Evolutionary conservation across 2,797 vertebrate species (phyloP), one percentile per base, ranked within the genome.

Genomic region (Chelidonichthys spinosus): DNA sequence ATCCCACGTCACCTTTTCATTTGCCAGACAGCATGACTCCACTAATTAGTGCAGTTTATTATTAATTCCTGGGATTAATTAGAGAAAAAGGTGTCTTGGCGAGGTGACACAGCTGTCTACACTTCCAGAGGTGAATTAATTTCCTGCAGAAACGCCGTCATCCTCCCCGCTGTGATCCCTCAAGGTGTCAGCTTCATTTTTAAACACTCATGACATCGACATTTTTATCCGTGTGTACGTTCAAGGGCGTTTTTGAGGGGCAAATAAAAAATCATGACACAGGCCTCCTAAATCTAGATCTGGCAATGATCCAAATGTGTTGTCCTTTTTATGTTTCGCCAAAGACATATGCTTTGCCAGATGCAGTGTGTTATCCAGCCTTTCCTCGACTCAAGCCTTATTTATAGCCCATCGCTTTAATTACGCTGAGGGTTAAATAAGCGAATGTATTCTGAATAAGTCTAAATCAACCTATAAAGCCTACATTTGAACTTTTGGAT

Each of bases 11-110:
- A 81, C 84, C 79, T 69, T 76, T 68, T 56, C 61, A 53, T 69
- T 83, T 75, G 72, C 64, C 73, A 74, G 74, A 74, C 82, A 77
- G 82, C 74, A 62, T 25, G 77, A 73, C 75, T 82, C 63, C 56
- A 35, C 74, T 85, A 83, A 83, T 89, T 80, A 85, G 55, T 15
- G 33, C 55, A 18, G 47, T 79, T 85, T 83, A 74, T 79, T 81
- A 85, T 87, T 77, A 81, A 89, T 85, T 82, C 53, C 25, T 14
- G 71, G 76, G 80, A 92, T 89, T 86, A 81, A 89, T 87, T 83
- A 65, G 25, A 79, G 71, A 40, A 75, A 83, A 72, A 15, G 18
- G 53, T 50, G 69, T 72, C 74, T 70, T 46, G 42, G 70, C n/a
- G 49, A 67, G 72, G 67, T 1, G 39, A 64, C 77, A 69, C 74